Conservation (phyloP, 2,797 vertebrate species). For the Lemur catta region DNA sequence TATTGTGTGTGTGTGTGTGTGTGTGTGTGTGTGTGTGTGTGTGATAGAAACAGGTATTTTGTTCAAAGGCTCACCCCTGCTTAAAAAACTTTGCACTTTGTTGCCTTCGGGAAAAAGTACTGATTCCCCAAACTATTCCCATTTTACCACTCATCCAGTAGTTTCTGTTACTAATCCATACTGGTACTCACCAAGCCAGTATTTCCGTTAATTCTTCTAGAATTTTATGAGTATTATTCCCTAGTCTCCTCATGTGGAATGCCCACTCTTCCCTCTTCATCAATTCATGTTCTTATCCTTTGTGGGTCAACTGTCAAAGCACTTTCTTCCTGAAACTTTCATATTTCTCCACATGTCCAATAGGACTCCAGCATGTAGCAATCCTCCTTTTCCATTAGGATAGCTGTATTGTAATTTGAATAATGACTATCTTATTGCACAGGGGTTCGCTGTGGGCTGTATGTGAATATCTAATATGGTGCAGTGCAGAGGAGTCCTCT, state of each 20-base stretch:
- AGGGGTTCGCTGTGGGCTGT: neutral
- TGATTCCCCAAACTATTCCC: neutral
- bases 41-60: neutral
- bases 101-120: neutral
- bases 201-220: neutral
- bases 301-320: neutral
- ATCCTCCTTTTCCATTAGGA: neutral
- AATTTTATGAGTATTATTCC: neutral
- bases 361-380: neutral
- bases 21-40: neutral
- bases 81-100: neutral
- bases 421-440: neutral
- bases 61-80: neutral
- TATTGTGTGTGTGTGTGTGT: neutral
- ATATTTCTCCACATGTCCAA: neutral
- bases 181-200: neutral
- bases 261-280: neutral
- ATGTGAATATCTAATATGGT: neutral
- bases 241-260: neutral
- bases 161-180: neutral
- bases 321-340: neutral
- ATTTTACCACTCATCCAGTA: neutral
- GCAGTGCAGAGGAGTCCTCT: neutral
- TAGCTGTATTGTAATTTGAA: neutral
- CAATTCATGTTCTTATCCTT: neutral